Percentiles rank a stretch among this genome's conserved stretches.
phyloP scores from a whole-genome alignment of 35 echinoderm and acorn worm genomes.

The Heliocidaris tuberculata region DNA sequence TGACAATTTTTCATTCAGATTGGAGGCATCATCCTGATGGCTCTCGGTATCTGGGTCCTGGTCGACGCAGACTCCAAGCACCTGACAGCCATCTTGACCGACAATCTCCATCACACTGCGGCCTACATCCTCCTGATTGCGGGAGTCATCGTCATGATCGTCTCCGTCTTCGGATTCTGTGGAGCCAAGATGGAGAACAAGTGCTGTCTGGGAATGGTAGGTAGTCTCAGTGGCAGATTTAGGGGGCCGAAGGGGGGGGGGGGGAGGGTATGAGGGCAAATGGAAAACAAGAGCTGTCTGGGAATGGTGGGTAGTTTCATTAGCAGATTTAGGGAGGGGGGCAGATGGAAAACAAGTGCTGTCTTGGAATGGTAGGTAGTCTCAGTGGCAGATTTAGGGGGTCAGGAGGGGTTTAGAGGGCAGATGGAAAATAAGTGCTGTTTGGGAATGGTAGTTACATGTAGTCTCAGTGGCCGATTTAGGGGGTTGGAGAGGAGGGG shows the following conservation, averaged over 20 bases:
- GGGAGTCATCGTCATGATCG: conserved; percentile 48
- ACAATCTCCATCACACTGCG: conserved; percentile 63
- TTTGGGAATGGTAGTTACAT: no score
- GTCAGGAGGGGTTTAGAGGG: no score
- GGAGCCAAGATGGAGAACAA: conserved; percentile 68
- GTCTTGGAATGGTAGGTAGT: not conserved
- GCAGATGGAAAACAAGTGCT: conserved; percentile 66
- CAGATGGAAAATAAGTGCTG: no score
- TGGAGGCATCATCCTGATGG: conserved; percentile 59
- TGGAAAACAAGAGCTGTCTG: conserved; percentile 62
- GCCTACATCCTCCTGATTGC: conserved; percentile 66
- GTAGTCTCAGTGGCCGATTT: no score
- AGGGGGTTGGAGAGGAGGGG: no score
- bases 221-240: not conserved
- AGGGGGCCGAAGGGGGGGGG: not conserved
- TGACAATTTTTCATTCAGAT: conserved; percentile 34
- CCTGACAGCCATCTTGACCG: conserved; percentile 53
- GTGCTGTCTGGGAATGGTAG: conserved; percentile 58
- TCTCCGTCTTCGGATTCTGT: conserved; percentile 59
- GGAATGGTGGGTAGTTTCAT: conserved; percentile 43
- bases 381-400: no score
- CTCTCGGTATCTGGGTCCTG: conserved; percentile 63
- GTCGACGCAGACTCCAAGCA: conserved; percentile 42
- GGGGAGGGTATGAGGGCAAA: conserved; percentile 14
- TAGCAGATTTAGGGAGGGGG: not conserved